Conservation (phyloP, 2,888 invertebrate genomes). For the Eurois occulta region DNA sequence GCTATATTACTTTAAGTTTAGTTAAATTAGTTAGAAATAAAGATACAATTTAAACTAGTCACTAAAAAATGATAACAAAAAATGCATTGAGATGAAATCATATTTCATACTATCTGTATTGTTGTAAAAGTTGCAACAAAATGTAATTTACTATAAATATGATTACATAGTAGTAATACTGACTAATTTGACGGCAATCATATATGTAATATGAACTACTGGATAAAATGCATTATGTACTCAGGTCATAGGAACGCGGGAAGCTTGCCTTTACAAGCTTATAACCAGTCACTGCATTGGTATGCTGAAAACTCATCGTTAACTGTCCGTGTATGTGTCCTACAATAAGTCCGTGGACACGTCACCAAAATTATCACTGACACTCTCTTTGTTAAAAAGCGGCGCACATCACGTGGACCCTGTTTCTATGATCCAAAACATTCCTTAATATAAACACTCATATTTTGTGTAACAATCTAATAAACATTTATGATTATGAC, state of each 20-base stretch:
- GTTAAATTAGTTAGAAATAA: slow-evolving; percentile 6
- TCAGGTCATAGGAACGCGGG: slow-evolving; percentile 33
- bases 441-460: slow-evolving; percentile 32
- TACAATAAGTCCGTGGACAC: neutral
- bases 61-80: neutral
- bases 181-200: slow-evolving; percentile 33
- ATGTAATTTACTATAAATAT: slow-evolving; percentile 10
- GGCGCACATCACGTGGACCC: neutral
- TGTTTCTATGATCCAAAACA: slow-evolving; percentile 44
- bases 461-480: slow-evolving; percentile 5
- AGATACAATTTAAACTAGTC: slow-evolving; percentile 17
- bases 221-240: slow-evolving; percentile 38
- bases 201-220: slow-evolving; percentile 21
- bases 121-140: slow-evolving; percentile 31
- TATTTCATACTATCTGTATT: slow-evolving; percentile 8
- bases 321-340: neutral
- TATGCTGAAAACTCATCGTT: neutral
- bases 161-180: slow-evolving; percentile 23
- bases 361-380: neutral
- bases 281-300: neutral
- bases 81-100: slow-evolving; percentile 16
- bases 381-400: neutral
- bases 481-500: neutral
- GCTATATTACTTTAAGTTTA: neutral
- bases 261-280: neutral